Evolutionary conservation across 2,797 vertebrate genomes (phyloP).

Genomic region (Clarias laeviceps): DNA sequence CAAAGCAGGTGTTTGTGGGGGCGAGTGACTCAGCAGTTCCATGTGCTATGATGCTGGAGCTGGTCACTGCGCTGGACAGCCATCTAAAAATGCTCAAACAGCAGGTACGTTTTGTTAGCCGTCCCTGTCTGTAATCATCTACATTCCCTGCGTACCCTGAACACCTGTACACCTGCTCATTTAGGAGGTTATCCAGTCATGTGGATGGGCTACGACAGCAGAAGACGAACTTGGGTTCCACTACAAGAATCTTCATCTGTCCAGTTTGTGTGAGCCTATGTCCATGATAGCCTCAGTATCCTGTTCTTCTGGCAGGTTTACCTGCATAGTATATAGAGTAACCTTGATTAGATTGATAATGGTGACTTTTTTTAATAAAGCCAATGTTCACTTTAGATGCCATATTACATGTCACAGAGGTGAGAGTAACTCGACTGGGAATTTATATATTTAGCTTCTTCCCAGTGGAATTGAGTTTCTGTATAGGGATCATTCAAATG

Average conservation of each 20-base stretch:
- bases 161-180: background rate
- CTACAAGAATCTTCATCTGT: background rate
- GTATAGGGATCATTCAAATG: conserved; percentile 1
- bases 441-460: conserved; percentile 25
- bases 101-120: conserved; percentile 70
- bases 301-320: background rate
- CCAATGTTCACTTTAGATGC: background rate
- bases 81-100: conserved; percentile 75
- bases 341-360: background rate
- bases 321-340: background rate
- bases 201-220: background rate
- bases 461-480: conserved; percentile 24
- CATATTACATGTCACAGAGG: conserved; percentile 24
- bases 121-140: background rate
- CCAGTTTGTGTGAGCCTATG: background rate
- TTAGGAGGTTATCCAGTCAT: background rate
- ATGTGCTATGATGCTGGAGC: conserved; percentile 88
- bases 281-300: background rate
- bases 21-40: conserved; percentile 91
- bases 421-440: background rate
- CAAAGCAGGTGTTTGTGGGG: conserved; percentile 79
- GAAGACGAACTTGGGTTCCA: background rate
- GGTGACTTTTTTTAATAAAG: background rate
- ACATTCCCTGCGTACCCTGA: background rate
- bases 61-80: conserved; percentile 80